Evolutionary conservation across 2,797 vertebrate genomes (phyloP), one percentile per base, ranked within the genome.

Genomic region (Darevskia nairensis): DNA sequence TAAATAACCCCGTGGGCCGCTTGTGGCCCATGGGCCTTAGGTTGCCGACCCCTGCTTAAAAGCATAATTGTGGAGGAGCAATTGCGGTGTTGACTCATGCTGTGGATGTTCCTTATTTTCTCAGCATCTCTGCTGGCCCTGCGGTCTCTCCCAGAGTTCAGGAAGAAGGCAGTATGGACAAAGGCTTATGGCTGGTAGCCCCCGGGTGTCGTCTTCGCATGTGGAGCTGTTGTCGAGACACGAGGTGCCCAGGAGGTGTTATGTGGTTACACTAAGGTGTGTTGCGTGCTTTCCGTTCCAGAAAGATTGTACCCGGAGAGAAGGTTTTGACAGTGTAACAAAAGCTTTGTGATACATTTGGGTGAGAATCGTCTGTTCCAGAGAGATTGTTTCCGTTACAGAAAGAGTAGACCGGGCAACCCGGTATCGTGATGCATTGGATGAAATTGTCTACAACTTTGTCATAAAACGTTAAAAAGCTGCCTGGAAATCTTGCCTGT

Each of bases 81-180:
- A 50, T 91, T 90, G 9, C 29, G 61, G 1, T 82, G 13, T 82
- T 75, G 1, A 89, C 39, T 85, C 84, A 84, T 11, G 13, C 9
- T 90, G 0, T 71, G 1, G n/a, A 88, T 90, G 91, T 29, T 91
- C 78, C 66, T 91, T 96, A 64, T 96, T 32, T 93, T 93, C 75
- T 72, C 96, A 99, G 99, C 97, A 85, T 94, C 97, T 1, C 96
- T 99, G 85, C 88, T 98, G 91, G 96, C 97, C 75, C 94, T 99
- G 93, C 98, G 96, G 86, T 96, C 95, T 85, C 95, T 98, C 29
- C 79, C 97, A 1, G 98, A 98, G 93, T 99, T 99, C 95, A 98
- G 96, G 97, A 99, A 98, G 97, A 99, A 99, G 94, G 97, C 96
- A 0, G 95, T 98, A 29, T 99, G 98, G 99, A 98, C 98, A 92